Evolutionary conservation across 1,140 invertebrate genomes (phyloP), one percentile per base, ranked within the genome.

Genomic region (Saccostrea cuccullata): DNA sequence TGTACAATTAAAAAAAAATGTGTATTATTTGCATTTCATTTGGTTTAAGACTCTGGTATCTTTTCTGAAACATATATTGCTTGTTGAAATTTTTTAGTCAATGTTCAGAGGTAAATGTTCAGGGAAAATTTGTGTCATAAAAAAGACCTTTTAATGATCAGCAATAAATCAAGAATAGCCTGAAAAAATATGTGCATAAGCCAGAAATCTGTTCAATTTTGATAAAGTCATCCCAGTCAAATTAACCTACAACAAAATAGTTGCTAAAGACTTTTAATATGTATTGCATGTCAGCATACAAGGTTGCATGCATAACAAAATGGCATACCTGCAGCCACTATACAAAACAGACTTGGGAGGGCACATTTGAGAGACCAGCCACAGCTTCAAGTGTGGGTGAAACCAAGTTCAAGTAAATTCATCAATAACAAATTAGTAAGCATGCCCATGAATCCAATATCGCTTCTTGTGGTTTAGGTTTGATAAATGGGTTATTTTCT

Each of bases 371-470:
- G 30, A 30, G 30, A 13, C 23, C 70, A 77, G 13, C 70, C 11
- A 36, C 26, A 77, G 70, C 70, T 77, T 77, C 26, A 77, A 77
- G 23, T 77, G 26, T 77, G 70, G 70, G 70, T 77, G 70, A 77
- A 77, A 36, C 23, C 70, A 77, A 77, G 70, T 77, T 77, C 70
- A 77, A 77, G 70, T 30, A 77, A 77, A 73, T 26, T 73, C 26
- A 73, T 73, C 70, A 73, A 73, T 73, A 73, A 73, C 70, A 73
- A 77, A 77, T 77, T 77, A 77, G 70, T 77, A 77, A 77, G 70
- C 70, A 77, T 77, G 70, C 26, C 70, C 30, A 36, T 36, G 70
- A 77, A 77, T 30, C 30, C 70, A 77, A 77, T 77, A 77, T 36
- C 30, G 70, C 30, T 8, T 77, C 70, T 77, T 77, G 70, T 77